phyloP scores from a whole-genome alignment of 1,140 invertebrate genomes.

The Plutomurus gul region DNA sequence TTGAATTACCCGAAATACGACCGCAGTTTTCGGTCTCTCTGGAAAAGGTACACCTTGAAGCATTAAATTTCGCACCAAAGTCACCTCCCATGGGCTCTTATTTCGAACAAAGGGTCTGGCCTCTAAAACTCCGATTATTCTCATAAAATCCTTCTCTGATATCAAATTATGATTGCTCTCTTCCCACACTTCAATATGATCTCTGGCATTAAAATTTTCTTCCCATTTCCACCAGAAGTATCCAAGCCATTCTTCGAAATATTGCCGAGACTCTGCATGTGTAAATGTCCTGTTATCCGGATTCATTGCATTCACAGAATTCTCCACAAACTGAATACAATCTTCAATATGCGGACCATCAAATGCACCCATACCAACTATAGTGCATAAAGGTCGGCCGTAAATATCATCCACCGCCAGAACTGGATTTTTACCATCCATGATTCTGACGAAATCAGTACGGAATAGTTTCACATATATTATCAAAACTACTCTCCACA shows the following conservation, averaged over 20 bases:
- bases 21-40: conserved; percentile 40
- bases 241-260: conserved; percentile 48
- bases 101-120: conserved; percentile 32
- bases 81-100: conserved; percentile 51
- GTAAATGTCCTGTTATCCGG: not conserved
- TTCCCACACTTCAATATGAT: conserved; percentile 44
- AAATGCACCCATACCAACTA: conserved; percentile 51
- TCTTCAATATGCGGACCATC: conserved; percentile 27
- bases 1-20: conserved; percentile 39
- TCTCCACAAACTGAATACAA: conserved; percentile 19
- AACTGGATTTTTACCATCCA: conserved; percentile 50
- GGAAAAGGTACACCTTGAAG: conserved; percentile 31
- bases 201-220: conserved; percentile 30
- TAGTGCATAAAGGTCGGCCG: conserved; percentile 43
- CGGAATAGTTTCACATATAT: conserved; percentile 34
- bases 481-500: conserved; percentile 40
- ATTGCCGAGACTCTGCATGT: conserved; percentile 45
- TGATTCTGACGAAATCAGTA: conserved; percentile 38
- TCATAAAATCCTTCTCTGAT: conserved; percentile 42
- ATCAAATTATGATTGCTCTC: not conserved
- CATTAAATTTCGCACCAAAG: conserved; percentile 37
- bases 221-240: conserved; percentile 51
- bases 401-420: conserved; percentile 47
- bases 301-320: conserved; percentile 33
- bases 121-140: conserved; percentile 44